Conservation (phyloP, 2,797 vertebrate species). For the Ciconia nigra region DNA sequence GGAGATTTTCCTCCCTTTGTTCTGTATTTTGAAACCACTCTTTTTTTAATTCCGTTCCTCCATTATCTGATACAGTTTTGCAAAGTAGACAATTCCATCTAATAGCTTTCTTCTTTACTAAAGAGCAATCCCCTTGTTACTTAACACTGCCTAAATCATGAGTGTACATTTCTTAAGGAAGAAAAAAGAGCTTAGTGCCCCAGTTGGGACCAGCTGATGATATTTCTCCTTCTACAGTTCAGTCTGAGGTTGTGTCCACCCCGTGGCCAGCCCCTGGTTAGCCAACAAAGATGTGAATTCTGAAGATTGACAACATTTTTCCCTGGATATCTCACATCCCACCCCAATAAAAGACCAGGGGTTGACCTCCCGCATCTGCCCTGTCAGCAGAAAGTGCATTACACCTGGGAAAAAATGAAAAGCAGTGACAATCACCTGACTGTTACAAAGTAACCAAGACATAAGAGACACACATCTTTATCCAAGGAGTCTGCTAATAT, state of each 20-base stretch:
- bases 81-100: background rate
- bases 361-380: background rate
- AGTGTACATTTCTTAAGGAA: background rate
- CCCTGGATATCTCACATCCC: background rate
- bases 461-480: background rate
- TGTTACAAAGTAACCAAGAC: background rate
- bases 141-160: background rate
- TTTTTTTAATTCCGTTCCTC: background rate
- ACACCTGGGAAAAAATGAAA: background rate
- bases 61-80: conserved; percentile 2
- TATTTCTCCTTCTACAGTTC: background rate
- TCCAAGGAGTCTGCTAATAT: background rate
- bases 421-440: background rate
- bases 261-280: background rate
- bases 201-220: background rate
- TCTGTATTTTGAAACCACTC: background rate
- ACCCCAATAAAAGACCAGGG: background rate
- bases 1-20: conserved; percentile 2
- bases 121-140: background rate
- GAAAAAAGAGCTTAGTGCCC: background rate
- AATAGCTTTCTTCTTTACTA: background rate
- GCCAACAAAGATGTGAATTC: background rate
- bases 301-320: background rate
- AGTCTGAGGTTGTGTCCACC: background rate
- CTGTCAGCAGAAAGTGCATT: background rate